Percentiles rank a stretch among this genome's conserved stretches.
These are phyloP conservation scores for Mycteria americana DNA, from an alignment of 2,797 vertebrate genomes.

Conservation along the genomic window DNA sequence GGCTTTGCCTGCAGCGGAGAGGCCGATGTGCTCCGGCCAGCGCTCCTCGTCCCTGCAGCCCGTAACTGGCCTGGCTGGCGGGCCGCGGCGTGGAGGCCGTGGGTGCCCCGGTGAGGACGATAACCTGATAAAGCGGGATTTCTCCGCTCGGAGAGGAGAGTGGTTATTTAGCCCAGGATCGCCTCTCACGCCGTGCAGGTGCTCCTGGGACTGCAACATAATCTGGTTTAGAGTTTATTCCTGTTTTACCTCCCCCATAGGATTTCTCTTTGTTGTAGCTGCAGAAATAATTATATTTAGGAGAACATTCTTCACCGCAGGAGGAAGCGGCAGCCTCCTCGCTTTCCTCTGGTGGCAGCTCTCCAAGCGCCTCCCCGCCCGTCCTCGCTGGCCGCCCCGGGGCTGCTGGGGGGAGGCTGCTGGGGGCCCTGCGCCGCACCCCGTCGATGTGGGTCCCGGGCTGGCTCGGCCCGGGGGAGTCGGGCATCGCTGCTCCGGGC, in stretches of 20 bases:
- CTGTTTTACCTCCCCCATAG: not conserved
- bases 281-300: conserved; percentile 23
- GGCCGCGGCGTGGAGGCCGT: accelerated
- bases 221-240: not conserved
- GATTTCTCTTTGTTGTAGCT: conserved; percentile 35
- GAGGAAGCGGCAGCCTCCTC: not conserved
- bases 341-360: not conserved
- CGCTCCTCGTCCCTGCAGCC: not conserved
- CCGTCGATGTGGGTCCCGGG: not conserved
- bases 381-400: accelerated
- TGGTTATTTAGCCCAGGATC: accelerated
- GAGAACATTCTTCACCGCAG: not conserved
- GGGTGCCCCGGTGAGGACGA: accelerated
- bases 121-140: accelerated
- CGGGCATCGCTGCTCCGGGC: accelerated
- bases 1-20: not conserved
- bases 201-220: not conserved
- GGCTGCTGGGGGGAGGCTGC: not conserved
- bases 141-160: accelerated
- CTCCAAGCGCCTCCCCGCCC: not conserved
- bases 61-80: accelerated
- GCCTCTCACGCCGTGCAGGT: accelerated
- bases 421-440: not conserved
- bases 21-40: accelerated
- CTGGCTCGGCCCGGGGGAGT: accelerated